phyloP scores from a whole-genome alignment of 92 coral and sea anemone species.

The Galaxea fascicularis region DNA sequence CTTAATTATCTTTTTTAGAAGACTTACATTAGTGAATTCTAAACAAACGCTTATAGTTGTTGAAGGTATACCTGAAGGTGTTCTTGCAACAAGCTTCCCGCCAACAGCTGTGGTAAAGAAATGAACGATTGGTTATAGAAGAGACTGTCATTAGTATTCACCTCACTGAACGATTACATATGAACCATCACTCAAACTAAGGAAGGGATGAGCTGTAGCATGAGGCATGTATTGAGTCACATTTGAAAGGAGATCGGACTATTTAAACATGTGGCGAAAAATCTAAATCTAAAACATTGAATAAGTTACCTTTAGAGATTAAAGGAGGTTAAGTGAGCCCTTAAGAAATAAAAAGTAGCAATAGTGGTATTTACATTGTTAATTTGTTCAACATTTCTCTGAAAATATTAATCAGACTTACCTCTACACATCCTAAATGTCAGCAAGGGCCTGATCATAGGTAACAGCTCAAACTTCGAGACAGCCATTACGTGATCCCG shows the following conservation, averaged over 20 bases:
- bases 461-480: conserved; percentile 69
- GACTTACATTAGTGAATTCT: background rate
- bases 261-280: too few species aligned
- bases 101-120: conserved; percentile 32
- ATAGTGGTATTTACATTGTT: background rate
- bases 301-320: too few species aligned
- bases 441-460: conserved; percentile 66
- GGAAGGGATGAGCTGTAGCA: too few species aligned
- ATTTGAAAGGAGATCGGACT: too few species aligned
- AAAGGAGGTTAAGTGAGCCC: too few species aligned
- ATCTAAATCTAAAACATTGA: too few species aligned
- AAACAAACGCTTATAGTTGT: background rate
- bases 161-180: too few species aligned
- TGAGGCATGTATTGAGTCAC: too few species aligned
- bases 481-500: conserved; percentile 77
- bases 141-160: too few species aligned
- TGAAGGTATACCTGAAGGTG: conserved; percentile 15
- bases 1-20: too few species aligned
- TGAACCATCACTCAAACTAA: too few species aligned
- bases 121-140: background rate
- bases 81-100: conserved; percentile 36
- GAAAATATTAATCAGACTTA: background rate
- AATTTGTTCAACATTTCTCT: background rate
- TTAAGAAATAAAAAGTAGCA: too few species aligned
- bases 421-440: conserved; percentile 82